Conservation (phyloP, 1,140 invertebrate species). For the Euwallacea similis region DNA sequence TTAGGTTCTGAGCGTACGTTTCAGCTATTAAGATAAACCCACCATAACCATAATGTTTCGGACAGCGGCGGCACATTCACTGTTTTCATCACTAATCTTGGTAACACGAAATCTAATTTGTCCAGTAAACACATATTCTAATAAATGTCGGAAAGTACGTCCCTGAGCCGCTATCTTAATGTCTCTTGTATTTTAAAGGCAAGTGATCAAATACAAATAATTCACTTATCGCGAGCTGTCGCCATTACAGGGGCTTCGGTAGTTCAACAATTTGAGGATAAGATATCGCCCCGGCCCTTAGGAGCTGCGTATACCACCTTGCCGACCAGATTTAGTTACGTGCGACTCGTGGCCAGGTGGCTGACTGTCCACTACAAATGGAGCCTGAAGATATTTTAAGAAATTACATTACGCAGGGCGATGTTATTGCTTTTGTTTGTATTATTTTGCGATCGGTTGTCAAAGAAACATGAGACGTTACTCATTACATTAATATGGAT, state of each 20-base stretch:
- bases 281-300: conserved; percentile 5
- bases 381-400: neutral
- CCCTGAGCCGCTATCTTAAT: conserved; percentile 10
- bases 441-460: no score
- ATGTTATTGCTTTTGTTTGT: no score
- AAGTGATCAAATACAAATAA: conserved; percentile 19
- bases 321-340: neutral
- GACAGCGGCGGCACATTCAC: no score
- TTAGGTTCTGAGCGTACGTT: conserved; percentile 17
- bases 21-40: conserved; percentile 20
- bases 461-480: no score
- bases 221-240: conserved; percentile 14
- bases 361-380: neutral
- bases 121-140: no score
- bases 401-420: neutral
- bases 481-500: no score
- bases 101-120: no score
- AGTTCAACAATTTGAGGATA: conserved; percentile 18
- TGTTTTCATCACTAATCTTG: no score
- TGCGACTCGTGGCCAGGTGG: neutral
- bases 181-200: neutral
- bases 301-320: conserved; percentile 1
- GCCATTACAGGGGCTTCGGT: conserved; percentile 1
- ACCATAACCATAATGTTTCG: no score
- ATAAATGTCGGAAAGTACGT: no score